A percentile compares a stretch with the other conserved stretches of the same genome.
Evolutionary conservation across 2,113 vertebrate species (phyloP).

Genomic region (Pampusana beccarii): DNA sequence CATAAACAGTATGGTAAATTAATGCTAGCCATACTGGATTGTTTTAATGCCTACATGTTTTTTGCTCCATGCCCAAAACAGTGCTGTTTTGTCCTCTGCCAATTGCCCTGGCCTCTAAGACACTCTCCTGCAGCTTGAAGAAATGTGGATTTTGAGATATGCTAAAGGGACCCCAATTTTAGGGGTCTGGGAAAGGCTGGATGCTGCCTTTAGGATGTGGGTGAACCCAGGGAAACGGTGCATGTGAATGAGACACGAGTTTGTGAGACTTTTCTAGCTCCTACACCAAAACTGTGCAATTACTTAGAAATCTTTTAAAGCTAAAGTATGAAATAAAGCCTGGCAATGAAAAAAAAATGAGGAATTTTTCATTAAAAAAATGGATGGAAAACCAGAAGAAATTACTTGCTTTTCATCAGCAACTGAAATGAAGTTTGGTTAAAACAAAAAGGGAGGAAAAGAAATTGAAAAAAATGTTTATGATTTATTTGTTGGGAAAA

Average conservation of each 20-base stretch:
- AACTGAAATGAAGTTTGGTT: not conserved
- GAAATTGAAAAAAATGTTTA: not conserved
- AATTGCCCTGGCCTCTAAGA: not conserved
- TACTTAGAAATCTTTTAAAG: not conserved
- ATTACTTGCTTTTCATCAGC: not conserved
- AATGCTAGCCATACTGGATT: not conserved
- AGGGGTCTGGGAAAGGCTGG: not conserved
- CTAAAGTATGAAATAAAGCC: not conserved
- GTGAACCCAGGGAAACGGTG: not conserved
- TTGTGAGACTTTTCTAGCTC: not conserved
- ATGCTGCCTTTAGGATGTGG: not conserved
- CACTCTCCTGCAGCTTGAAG: not conserved
- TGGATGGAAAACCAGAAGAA: not conserved
- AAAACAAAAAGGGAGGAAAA: not conserved
- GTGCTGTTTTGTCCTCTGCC: not conserved
- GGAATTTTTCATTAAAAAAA: not conserved
- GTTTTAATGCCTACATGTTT: not conserved
- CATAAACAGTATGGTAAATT: slow-evolving; percentile 26
- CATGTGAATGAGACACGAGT: rapidly evolving
- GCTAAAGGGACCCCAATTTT: not conserved
- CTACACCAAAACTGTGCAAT: not conserved
- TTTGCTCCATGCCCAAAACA: not conserved
- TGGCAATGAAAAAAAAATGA: not conserved
- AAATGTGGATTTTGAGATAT: not conserved
- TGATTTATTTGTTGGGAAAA: not conserved